phyloP scores from a whole-genome alignment of 2,888 invertebrate genomes.

The Athripsodes cinereus region DNA sequence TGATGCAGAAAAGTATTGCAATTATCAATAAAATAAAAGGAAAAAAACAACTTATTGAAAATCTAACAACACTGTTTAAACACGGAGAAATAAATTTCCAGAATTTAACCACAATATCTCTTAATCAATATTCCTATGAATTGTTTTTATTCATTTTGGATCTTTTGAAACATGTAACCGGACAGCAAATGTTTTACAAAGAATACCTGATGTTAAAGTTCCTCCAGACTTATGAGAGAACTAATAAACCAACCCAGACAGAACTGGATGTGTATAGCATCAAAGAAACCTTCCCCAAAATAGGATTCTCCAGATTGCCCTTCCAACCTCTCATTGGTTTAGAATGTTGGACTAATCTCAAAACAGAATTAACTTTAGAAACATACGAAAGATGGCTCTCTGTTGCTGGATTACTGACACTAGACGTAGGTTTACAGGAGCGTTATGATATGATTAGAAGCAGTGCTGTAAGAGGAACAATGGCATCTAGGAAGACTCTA shows the following conservation, averaged over 20 bases:
- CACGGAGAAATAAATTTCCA: slow-evolving; percentile 47
- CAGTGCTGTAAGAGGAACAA: slow-evolving; percentile 49
- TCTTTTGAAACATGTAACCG: slow-evolving; percentile 36
- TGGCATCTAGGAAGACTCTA: slow-evolving; percentile 34
- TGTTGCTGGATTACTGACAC: slow-evolving; percentile 39
- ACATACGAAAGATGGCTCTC: slow-evolving; percentile 48
- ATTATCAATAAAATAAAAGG: slow-evolving; percentile 44
- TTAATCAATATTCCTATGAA: slow-evolving; percentile 49
- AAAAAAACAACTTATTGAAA: slow-evolving; percentile 40
- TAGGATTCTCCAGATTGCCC: slow-evolving; percentile 45
- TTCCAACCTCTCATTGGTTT: slow-evolving; percentile 47
- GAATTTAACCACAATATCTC: slow-evolving; percentile 39
- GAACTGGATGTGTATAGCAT: slow-evolving; percentile 47
- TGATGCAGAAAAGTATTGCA: slow-evolving; percentile 36
- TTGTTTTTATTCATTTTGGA: slow-evolving; percentile 43
- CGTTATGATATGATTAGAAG: slow-evolving; percentile 51
- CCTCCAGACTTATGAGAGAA: slow-evolving; percentile 43
- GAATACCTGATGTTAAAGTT: slow-evolving; percentile 45
- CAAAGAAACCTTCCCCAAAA: slow-evolving; percentile 48
- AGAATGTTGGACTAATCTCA: slow-evolving; percentile 49
- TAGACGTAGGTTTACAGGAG: slow-evolving; percentile 43
- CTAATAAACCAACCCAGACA: slow-evolving; percentile 43
- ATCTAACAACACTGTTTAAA: slow-evolving; percentile 46
- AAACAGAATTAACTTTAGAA: slow-evolving; percentile 47
- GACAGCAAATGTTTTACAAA: slow-evolving; percentile 37